Evolutionary conservation across 2,888 invertebrate genomes (phyloP), one percentile per base, ranked within the genome.

Genomic region (Platynereis dumerilii): DNA sequence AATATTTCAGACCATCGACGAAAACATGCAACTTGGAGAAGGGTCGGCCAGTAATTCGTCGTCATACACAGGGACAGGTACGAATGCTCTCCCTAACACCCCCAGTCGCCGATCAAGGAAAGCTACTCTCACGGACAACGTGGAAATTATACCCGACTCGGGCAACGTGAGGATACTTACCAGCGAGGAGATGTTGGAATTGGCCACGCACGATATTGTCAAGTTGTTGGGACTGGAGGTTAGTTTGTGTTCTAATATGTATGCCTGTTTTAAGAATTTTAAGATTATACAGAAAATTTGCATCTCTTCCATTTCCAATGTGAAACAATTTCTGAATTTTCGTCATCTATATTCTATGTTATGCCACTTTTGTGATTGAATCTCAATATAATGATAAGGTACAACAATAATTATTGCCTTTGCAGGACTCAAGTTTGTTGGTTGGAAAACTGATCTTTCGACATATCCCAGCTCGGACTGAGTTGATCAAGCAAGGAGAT

Each of bases 401-500:
- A n/a, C n/a, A n/a, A n/a, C n/a, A n/a, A n/a, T n/a, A n/a, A n/a
- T n/a, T n/a, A n/a, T n/a, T n/a, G n/a, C n/a, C n/a, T n/a, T 53
- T 68, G 26, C 48, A 74, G 72, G 89, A 90, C 74, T 91, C 91
- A 72, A 85, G 87, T 0, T 81, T 90, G 45, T 86, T 89, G 54
- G 89, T 90, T 1, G 91, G 90, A 2, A 89, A 89, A 74, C 90
- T 96, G 0, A 91, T 92, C 85, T 90, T 96, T 1, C 86, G 91
- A n/a, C 92, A 94, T 78, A 87, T 94, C 3, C 90, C 91, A 0
- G 89, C 91, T 0, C 94, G 94, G 2, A 91, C 92, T 0, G 92
- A 91, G 71, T 87, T 96, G 55, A 92, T 94, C 88, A 92, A 91
- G 75, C 95, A 96, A 83, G 95, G 96, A 79, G 93, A 83, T 58